phyloP scores from a whole-genome alignment of 2,113 vertebrate species.

The Malurus melanocephalus region DNA sequence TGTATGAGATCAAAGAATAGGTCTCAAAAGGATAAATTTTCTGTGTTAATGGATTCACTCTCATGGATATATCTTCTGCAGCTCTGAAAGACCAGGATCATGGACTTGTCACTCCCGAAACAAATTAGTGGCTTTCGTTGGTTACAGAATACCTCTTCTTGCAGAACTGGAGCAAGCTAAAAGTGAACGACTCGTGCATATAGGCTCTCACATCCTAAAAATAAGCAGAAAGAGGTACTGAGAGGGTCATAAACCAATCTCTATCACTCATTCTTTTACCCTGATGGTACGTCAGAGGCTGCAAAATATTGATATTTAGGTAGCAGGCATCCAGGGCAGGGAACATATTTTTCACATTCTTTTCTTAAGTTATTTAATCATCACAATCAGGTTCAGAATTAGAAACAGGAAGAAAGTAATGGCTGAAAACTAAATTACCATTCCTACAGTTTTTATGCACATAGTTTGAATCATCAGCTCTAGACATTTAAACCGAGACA shows the following conservation, averaged over 20 bases:
- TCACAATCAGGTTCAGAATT: neutral
- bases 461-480: neutral
- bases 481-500: constrained; percentile 28
- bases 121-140: fast-evolving
- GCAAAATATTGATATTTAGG: neutral
- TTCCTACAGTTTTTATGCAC: constrained; percentile 4
- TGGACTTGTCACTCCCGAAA: neutral
- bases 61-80: neutral
- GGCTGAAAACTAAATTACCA: neutral
- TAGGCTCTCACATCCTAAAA: neutral
- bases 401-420: neutral
- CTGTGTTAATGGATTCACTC: neutral
- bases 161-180: neutral
- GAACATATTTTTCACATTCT: neutral
- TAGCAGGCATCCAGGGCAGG: neutral
- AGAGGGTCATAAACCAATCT: neutral
- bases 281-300: neutral
- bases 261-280: neutral
- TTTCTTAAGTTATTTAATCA: neutral
- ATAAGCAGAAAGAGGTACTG: neutral
- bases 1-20: neutral
- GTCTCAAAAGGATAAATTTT: neutral
- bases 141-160: neutral
- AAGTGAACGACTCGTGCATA: neutral
- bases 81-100: neutral